Conservation (phyloP, 2,797 vertebrate genomes). For the Enteromius thamalakanensis region DNA sequence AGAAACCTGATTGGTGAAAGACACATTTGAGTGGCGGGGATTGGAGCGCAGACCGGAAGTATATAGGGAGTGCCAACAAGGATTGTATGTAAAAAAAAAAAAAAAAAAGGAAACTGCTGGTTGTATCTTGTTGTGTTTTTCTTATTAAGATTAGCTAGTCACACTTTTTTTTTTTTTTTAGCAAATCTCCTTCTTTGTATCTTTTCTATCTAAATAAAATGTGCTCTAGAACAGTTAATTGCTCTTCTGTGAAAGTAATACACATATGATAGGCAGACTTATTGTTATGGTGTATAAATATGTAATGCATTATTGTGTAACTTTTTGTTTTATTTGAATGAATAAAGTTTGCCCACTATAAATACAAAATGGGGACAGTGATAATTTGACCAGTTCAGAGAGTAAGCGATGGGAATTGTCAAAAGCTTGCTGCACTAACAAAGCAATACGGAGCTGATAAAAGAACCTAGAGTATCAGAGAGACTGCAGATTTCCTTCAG, state of each 20-base stretch:
- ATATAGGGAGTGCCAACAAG: conserved; percentile 51
- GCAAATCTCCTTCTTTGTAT: not conserved
- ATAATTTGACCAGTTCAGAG: not conserved
- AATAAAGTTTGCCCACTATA: not conserved
- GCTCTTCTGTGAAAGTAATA: not conserved
- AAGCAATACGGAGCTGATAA: not conserved
- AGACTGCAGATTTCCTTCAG: not conserved
- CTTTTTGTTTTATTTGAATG: not conserved
- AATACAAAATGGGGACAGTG: not conserved
- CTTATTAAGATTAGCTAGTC: not conserved
- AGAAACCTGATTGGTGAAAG: conserved; percentile 66
- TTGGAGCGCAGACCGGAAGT: conserved; percentile 36
- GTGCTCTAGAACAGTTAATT: not conserved
- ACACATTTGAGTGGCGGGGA: not conserved
- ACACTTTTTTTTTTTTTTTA: not conserved
- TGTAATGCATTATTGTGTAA: not conserved
- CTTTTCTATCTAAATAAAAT: not conserved
- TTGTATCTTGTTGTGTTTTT: not conserved
- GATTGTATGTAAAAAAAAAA: not conserved
- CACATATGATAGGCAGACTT: not conserved
- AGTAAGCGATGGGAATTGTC: too few species aligned
- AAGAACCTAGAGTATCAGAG: not conserved
- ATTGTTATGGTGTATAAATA: not conserved
- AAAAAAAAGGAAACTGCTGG: not conserved
- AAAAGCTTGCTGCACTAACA: not conserved